Evolutionary conservation across 2,888 invertebrate species (phyloP).

Genomic region (Pocota personata): DNA sequence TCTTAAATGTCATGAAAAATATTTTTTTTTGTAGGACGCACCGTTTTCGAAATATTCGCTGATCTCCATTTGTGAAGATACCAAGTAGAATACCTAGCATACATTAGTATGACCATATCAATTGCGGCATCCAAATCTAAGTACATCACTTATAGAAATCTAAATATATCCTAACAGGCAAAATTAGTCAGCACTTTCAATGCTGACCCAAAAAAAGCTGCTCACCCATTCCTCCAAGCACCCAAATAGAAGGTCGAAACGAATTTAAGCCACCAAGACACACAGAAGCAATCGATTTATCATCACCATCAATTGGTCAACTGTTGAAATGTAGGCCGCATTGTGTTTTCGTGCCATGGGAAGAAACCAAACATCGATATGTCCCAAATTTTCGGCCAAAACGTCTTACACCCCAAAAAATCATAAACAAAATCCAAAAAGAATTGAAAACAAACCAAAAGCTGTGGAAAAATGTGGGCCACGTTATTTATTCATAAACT

Average conservation of each 20-base stretch:
- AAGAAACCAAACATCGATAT: constrained; percentile 24
- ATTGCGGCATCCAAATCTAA: too few relatives aligned
- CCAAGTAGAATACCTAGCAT: too few relatives aligned
- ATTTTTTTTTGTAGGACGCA: too few relatives aligned
- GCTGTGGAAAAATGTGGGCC: constrained; percentile 31
- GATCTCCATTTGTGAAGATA: too few relatives aligned
- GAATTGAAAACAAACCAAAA: constrained; percentile 48
- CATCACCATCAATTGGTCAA: constrained; percentile 35
- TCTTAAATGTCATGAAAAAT: too few relatives aligned
- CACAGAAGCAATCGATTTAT: constrained; percentile 54
- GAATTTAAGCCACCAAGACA: neutral
- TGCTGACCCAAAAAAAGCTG: constrained; percentile 3
- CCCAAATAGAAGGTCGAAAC: neutral
- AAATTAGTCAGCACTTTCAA: neutral
- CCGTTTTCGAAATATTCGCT: too few relatives aligned
- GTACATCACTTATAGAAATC: neutral
- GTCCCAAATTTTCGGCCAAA: constrained; percentile 34
- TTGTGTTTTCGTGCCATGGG: neutral
- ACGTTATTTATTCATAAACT: constrained; percentile 52
- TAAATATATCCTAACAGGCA: neutral
- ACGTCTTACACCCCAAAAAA: neutral
- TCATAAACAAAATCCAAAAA: constrained; percentile 41
- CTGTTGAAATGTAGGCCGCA: constrained; percentile 45
- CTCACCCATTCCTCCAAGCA: neutral
- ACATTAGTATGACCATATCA: too few relatives aligned